Evolutionary conservation across 2,888 invertebrate genomes (phyloP).

Genomic region (Euproctis similis): DNA sequence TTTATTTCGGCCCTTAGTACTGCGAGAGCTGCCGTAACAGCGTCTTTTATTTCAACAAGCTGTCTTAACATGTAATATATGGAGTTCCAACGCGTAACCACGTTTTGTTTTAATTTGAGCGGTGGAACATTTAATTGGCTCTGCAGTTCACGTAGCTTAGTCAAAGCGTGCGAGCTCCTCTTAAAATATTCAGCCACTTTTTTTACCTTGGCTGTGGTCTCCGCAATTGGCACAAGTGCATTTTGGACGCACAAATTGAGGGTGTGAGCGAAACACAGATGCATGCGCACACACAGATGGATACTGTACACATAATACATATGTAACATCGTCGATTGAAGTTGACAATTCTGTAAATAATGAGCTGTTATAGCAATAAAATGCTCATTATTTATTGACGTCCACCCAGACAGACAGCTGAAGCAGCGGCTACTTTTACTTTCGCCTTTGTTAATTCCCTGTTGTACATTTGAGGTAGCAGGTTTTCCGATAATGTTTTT

Average conservation of each 20-base stretch:
- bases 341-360: slow-evolving; percentile 3
- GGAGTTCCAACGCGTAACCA: too few species aligned
- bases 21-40: slow-evolving; percentile 5
- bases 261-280: background rate
- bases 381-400: too few species aligned
- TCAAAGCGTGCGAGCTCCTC: too few species aligned
- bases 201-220: too few species aligned
- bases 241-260: background rate
- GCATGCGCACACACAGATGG: too few species aligned
- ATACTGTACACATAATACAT: background rate
- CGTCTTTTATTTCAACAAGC: slow-evolving; percentile 10
- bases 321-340: background rate
- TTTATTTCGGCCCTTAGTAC: slow-evolving; percentile 11
- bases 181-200: too few species aligned
- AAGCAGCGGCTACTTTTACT: background rate
- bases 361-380: slow-evolving; percentile 11
- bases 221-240: background rate
- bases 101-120: too few species aligned
- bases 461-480: background rate
- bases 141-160: too few species aligned
- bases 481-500: background rate
- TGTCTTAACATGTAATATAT: slow-evolving; percentile 12
- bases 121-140: too few species aligned
- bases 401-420: slow-evolving; percentile 9
- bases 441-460: background rate